Evolutionary conservation across 2,888 invertebrate species (phyloP).

Genomic region (Drosophila rellima): DNA sequence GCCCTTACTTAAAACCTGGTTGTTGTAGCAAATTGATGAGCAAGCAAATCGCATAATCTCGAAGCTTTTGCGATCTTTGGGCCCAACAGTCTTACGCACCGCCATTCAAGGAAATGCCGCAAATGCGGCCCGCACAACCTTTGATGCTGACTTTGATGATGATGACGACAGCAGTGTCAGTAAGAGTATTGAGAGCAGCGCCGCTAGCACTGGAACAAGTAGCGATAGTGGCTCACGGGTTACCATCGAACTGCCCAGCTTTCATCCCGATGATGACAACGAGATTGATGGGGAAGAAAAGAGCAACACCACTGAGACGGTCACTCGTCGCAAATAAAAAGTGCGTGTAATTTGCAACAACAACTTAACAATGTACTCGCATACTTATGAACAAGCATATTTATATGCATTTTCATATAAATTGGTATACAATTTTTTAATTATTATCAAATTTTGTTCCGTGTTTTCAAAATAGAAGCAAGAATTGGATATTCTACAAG

Average conservation of each 20-base stretch:
- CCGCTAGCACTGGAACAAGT: conserved; percentile 30
- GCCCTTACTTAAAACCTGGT: conserved; percentile 56
- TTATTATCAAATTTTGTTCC: conserved; percentile 43
- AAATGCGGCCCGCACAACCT: conserved; percentile 85
- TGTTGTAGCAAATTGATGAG: conserved; percentile 86
- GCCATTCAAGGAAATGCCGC: conserved; percentile 84
- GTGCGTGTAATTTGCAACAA: conserved; percentile 75
- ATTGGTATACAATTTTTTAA: conserved; percentile 35
- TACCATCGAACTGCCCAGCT: conserved; percentile 89
- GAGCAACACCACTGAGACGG: conserved; percentile 36
- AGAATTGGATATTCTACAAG: conserved; percentile 50
- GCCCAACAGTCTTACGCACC: conserved; percentile 88
- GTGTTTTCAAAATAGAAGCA: conserved; percentile 49
- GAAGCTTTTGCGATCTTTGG: conserved; percentile 90
- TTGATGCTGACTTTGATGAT: conserved; percentile 87
- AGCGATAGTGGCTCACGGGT: conserved; percentile 86
- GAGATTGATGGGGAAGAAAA: conserved; percentile 84
- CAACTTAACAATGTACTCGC: conserved; percentile 47
- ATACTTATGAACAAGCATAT: too few relatives aligned
- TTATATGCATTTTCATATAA: conserved; percentile 11
- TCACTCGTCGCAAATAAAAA: conserved; percentile 29
- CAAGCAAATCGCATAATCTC: conserved; percentile 84
- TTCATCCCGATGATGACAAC: conserved; percentile 89
- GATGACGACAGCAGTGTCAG: conserved; percentile 80
- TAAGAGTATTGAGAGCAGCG: conserved; percentile 42